Evolutionary conservation across 1,140 invertebrate species (phyloP).

Genomic region (Drosophila nasuta): DNA sequence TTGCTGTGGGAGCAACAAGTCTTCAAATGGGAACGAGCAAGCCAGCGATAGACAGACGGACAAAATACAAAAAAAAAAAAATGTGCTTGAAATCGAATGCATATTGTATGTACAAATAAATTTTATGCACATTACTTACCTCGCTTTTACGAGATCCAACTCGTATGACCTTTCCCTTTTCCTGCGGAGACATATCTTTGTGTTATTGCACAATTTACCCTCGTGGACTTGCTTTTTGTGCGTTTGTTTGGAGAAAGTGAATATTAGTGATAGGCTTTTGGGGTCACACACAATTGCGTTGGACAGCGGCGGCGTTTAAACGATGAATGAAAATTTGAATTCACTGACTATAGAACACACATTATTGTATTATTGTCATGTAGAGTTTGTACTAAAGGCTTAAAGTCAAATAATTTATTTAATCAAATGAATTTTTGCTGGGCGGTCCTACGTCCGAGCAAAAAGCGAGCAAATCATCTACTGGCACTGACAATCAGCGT

Average conservation of each 20-base stretch:
- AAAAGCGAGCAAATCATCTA: conserved; percentile 42
- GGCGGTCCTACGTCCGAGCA: conserved; percentile 79
- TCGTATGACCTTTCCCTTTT: conserved; percentile 85
- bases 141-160: conserved; percentile 90
- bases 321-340: conserved; percentile 70
- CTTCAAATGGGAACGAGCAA: conserved; percentile 23
- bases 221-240: conserved; percentile 31
- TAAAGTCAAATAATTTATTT: conserved; percentile 23
- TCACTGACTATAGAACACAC: conserved; percentile 63
- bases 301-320: conserved; percentile 25
- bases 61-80: conserved; percentile 64
- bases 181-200: conserved; percentile 54
- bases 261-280: conserved; percentile 28
- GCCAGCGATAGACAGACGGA: conserved; percentile 4
- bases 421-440: conserved; percentile 52
- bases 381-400: conserved; percentile 63
- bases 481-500: conserved; percentile 7
- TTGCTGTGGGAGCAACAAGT: conserved; percentile 62
- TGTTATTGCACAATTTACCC: conserved; percentile 70
- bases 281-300: conserved; percentile 57
- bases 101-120: conserved; percentile 47
- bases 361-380: conserved; percentile 67
- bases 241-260: conserved; percentile 68
- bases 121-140: conserved; percentile 83
- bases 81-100: conserved; percentile 50